Evolutionary conservation across 2,797 vertebrate species (phyloP), one percentile per base, ranked within the genome.

Genomic region (Scomberomorus guttatus): DNA sequence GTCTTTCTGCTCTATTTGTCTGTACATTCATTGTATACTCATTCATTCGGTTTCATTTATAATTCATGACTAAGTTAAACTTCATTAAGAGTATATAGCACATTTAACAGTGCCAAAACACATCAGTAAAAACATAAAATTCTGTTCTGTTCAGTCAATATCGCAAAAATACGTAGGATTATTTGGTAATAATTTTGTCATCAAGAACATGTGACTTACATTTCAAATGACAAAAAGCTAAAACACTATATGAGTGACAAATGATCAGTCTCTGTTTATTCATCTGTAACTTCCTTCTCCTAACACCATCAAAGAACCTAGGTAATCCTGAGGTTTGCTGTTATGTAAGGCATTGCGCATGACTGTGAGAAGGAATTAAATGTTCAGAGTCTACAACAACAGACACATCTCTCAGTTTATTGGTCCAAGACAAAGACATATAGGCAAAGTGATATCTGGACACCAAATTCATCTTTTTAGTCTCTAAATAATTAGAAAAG

Each of bases 351-450:
- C 22, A n/a, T 48, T 52, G 13, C 24, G n/a, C 54, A 65, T 65
- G 46, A 50, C 77, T 73, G 29, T 67, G 24, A 68, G 37, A 18
- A 61, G 57, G 69, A 80, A 18, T 69, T 57, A 64, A 62, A 67
- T 56, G 50, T 68, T 48, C 8, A 24, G 24, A 44, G 20, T 15
- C 9, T 66, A 61, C 70, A 72, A 7, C 20, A 20, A 66, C 8
- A 50, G n/a, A 27, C 54, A 52, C 37, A 58, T 60, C 13, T 60
- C 12, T 58, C 6, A 18, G 29, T 75, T 73, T 78, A 82, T 69
- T 77, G 22, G 34, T 82, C 44, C 22, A 52, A 13, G 22, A 77
- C 7, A 44, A 17, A 59, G n/a, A 64, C 10, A 75, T 1, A 14
- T 7, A n/a, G 18, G 11, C 48, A 62, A 25, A 8, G 39, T 24